Conservation (phyloP, 2,888 invertebrate species). For the Lycia hirtaria region DNA sequence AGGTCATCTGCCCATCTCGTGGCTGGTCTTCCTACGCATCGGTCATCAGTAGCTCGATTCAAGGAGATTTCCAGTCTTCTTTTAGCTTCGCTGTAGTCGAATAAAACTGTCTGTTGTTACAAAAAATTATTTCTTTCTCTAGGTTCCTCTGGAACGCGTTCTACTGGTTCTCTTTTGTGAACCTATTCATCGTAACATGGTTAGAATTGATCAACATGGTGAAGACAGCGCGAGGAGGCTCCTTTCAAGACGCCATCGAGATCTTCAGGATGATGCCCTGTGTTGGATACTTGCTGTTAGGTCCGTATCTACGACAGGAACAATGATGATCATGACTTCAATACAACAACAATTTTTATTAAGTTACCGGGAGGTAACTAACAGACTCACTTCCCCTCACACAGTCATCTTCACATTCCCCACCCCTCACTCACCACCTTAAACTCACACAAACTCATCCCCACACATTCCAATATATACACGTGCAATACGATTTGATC, state of each 20-base stretch:
- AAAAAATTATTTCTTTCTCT: constrained; percentile 17
- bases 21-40: too few relatives aligned
- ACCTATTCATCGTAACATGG: constrained; percentile 55
- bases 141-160: constrained; percentile 62
- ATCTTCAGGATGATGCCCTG: constrained; percentile 73
- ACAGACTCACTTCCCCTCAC: too few relatives aligned
- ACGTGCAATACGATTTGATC: too few relatives aligned
- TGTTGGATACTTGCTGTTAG: constrained; percentile 63
- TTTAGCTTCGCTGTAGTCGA: background rate
- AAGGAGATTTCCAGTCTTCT: too few relatives aligned
- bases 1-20: too few relatives aligned
- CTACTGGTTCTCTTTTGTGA: constrained; percentile 66
- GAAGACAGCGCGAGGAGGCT: constrained; percentile 54
- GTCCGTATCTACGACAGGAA: constrained; percentile 46
- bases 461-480: too few relatives aligned
- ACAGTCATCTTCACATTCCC: too few relatives aligned
- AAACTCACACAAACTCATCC: too few relatives aligned
- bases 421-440: too few relatives aligned
- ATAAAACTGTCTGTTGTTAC: background rate
- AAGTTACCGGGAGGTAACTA: too few relatives aligned
- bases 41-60: too few relatives aligned
- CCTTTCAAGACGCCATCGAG: constrained; percentile 60
- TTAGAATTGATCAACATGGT: constrained; percentile 61
- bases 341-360: background rate
- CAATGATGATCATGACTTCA: too few relatives aligned